Percentiles rank a stretch among this genome's conserved stretches.
These are phyloP conservation scores for Maylandia zebra DNA, from an alignment of 2,113 vertebrate genomes.

Conservation along the genomic window DNA sequence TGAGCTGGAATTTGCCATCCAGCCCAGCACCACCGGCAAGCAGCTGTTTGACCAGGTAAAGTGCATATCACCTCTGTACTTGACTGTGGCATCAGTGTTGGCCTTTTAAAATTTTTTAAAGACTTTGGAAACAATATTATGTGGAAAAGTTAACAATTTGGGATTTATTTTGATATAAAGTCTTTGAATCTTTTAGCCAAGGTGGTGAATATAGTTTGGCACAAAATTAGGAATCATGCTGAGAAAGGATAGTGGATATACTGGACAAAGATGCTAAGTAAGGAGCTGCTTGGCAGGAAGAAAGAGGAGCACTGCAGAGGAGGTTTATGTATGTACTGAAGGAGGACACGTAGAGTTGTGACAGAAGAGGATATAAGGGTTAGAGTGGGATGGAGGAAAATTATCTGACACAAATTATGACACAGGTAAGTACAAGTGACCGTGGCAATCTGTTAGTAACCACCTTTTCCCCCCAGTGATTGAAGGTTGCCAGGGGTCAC, in stretches of 20 bases:
- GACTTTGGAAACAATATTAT: not conserved
- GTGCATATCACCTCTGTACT: not conserved
- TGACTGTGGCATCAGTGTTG: not conserved
- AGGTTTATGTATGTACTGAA: not conserved
- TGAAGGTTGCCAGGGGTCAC: not conserved
- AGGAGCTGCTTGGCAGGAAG: not conserved
- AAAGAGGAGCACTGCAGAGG: not conserved
- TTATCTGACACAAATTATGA: not conserved
- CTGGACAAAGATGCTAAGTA: not conserved
- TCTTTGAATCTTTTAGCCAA: not conserved
- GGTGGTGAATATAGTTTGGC: not conserved
- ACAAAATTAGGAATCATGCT: not conserved
- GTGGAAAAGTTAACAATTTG: not conserved
- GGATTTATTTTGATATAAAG: not conserved
- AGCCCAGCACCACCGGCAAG: slow-evolving; percentile 90
- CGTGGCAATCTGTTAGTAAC: not conserved
- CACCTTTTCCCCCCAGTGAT: not conserved
- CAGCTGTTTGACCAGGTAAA: slow-evolving; percentile 94
- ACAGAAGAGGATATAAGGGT: not conserved
- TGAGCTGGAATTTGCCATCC: slow-evolving; percentile 97
- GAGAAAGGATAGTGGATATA: not conserved
- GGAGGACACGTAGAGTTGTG: not conserved
- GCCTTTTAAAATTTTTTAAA: not conserved
- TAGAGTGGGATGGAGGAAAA: not conserved
- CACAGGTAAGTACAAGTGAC: not conserved